Conservation (phyloP, 2,113 vertebrate genomes). For the Oceanites oceanicus region DNA sequence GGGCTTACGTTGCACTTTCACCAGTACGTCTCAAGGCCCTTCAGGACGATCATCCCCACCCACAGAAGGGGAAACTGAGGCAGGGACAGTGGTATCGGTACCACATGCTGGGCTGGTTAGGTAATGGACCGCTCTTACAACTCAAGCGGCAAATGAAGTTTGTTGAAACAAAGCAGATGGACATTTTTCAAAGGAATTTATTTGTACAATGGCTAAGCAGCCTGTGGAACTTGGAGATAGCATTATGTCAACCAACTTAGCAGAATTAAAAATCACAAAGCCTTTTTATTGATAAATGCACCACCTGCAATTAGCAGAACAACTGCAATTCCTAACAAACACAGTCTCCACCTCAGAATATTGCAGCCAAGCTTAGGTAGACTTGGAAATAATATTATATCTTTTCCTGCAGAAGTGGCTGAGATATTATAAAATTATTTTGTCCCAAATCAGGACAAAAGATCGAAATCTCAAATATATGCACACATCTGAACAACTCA, state of each 20-base stretch:
- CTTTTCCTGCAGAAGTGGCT: neutral
- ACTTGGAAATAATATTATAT: neutral
- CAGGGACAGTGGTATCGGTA: neutral
- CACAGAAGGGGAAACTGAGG: neutral
- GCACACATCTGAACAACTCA: neutral
- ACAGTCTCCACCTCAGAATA: neutral
- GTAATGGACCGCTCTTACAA: neutral
- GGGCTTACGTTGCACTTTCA: neutral
- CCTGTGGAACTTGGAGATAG: neutral
- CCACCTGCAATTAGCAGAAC: neutral
- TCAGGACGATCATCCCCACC: neutral
- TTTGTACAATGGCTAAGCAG: neutral
- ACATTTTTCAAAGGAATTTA: neutral
- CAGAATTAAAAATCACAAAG: neutral
- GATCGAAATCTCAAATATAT: neutral
- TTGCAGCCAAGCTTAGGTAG: neutral
- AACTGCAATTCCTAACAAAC: neutral
- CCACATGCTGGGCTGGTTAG: neutral
- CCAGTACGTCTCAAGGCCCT: neutral
- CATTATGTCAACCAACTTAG: neutral
- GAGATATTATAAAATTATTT: neutral
- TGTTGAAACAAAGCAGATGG: neutral
- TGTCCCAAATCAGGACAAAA: neutral
- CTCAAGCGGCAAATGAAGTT: neutral
- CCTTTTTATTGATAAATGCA: neutral